These are phyloP conservation scores for Elephantulus edwardii DNA, from an alignment of 2,113 vertebrate species.

Conservation along the genomic window DNA sequence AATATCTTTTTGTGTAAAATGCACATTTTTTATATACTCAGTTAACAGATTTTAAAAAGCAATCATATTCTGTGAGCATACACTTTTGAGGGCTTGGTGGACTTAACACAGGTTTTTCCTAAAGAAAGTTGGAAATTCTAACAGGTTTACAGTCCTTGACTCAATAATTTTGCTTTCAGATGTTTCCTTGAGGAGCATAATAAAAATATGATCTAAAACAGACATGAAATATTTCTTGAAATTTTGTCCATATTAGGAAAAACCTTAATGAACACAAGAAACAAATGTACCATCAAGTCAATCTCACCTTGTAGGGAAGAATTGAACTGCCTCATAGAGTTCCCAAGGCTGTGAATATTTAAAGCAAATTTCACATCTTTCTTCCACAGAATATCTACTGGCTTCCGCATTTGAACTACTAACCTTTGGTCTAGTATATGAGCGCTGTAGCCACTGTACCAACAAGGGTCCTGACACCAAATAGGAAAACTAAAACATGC, in stretches of 20 bases:
- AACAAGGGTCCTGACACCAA: not conserved
- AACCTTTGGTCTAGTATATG: too few species aligned
- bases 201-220: slow-evolving; percentile 16
- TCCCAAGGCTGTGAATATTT: too few species aligned
- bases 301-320: too few species aligned
- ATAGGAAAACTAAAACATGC: not conserved
- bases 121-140: not conserved
- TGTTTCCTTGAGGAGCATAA: not conserved
- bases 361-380: too few species aligned
- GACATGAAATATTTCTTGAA: not conserved
- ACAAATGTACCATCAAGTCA: too few species aligned
- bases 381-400: too few species aligned
- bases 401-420: too few species aligned
- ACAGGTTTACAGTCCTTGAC: not conserved
- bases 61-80: not conserved
- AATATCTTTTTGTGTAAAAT: too few species aligned
- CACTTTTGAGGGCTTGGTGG: too few species aligned
- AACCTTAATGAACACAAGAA: not conserved
- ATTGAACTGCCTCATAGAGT: too few species aligned
- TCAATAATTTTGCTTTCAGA: not conserved
- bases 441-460: too few species aligned
- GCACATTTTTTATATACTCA: too few species aligned
- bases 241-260: not conserved
- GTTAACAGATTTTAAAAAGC: not conserved
- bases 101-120: not conserved